These are phyloP conservation scores for Drosophila pruinosa DNA, from an alignment of 1,140 invertebrate genomes.

Conservation along the genomic window DNA sequence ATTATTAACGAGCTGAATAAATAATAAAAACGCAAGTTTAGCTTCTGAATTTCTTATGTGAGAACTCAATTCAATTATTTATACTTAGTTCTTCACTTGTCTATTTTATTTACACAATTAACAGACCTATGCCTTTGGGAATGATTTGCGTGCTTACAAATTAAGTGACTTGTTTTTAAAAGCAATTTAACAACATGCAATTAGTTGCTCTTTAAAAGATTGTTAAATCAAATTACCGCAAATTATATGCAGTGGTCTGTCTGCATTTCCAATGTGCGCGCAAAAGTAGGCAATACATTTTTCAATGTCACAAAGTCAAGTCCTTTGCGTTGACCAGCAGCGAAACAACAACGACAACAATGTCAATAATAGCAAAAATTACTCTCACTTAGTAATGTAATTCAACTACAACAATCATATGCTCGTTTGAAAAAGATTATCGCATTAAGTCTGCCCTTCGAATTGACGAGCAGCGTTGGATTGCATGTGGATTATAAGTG, in stretches of 20 bases:
- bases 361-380: neutral
- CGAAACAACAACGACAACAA: neutral
- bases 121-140: conserved; percentile 4
- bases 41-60: too few species aligned
- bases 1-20: neutral
- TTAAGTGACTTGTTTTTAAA: conserved; percentile 3
- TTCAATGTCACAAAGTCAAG: conserved; percentile 22
- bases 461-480: neutral
- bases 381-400: neutral
- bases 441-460: neutral
- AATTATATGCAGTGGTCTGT: neutral
- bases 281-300: conserved; percentile 18
- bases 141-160: conserved; percentile 5
- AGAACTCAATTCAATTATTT: too few species aligned
- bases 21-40: neutral
- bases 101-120: neutral
- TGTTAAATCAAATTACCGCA: conserved; percentile 4
- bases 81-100: neutral
- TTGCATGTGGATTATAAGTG: too few species aligned
- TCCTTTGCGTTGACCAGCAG: conserved; percentile 1
- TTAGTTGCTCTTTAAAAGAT: conserved; percentile 29
- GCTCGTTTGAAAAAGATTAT: neutral
- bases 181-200: conserved; percentile 26
- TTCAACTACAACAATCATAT: neutral
- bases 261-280: neutral